Conservation (phyloP, 2,113 vertebrate species). For the rabbit (Oryctolagus cuniculus) region mOryCun1.1 NC_091436.1:38299501-38300000, state of each 20-base stretch:
- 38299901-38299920: neutral
- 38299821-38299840: neutral
- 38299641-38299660: neutral
- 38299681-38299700: neutral
- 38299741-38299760: neutral
- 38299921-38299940: neutral
- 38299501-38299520: neutral
- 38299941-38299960: neutral
- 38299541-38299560: conserved; percentile 17
- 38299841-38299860: neutral
- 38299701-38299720: neutral
- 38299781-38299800: neutral
- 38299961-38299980: neutral
- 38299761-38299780: neutral
- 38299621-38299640: no score
- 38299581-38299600: neutral
- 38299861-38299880: neutral
- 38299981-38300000: neutral
- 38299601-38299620: conserved; percentile 2
- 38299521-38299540: neutral
- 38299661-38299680: neutral
- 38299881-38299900: neutral
- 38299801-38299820: neutral
- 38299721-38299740: neutral
- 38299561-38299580: neutral